phyloP scores from a whole-genome alignment of 1,140 invertebrate genomes.

The Achatina immaculata region DNA sequence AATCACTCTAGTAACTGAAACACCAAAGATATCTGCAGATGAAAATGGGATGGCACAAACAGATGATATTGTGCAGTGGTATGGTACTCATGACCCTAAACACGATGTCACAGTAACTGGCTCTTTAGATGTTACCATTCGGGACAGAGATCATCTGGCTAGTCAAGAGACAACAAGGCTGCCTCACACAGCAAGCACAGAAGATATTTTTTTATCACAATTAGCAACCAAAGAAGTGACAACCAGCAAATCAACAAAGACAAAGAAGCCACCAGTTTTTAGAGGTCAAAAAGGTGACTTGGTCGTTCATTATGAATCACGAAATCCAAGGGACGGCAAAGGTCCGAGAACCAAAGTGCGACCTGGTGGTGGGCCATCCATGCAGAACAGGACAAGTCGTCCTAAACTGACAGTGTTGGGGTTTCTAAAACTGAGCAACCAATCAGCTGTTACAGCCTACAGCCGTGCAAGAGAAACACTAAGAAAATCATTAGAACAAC shows the following conservation, averaged over 20 bases:
- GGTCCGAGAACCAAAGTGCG: no score
- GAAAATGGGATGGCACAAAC: not conserved
- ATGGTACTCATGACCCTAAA: not conserved
- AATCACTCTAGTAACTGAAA: not conserved
- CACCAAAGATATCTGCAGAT: not conserved
- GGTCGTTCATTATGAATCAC: not conserved
- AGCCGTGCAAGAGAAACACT: conserved; percentile 27
- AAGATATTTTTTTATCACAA: not conserved
- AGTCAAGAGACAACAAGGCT: not conserved
- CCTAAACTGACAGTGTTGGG: conserved; percentile 37
- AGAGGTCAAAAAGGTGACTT: not conserved
- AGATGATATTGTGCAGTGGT: not conserved
- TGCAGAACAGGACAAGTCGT: no score
- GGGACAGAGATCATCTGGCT: not conserved
- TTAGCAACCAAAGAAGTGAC: not conserved
- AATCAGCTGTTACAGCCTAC: conserved; percentile 18
- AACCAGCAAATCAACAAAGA: not conserved
- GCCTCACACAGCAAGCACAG: not conserved
- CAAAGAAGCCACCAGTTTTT: conserved; percentile 17
- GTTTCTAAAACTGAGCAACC: conserved; percentile 31
- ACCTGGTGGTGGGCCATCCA: not conserved
- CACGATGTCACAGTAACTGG: not conserved
- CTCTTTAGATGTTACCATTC: not conserved
- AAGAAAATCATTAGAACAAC: conserved; percentile 35
- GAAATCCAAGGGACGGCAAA: no score